A percentile compares a stretch with the other conserved stretches of the same genome.
These are phyloP conservation scores for Lasioglossum figueresi DNA, from an alignment of 2,888 invertebrate genomes.

Conservation along the genomic window DNA sequence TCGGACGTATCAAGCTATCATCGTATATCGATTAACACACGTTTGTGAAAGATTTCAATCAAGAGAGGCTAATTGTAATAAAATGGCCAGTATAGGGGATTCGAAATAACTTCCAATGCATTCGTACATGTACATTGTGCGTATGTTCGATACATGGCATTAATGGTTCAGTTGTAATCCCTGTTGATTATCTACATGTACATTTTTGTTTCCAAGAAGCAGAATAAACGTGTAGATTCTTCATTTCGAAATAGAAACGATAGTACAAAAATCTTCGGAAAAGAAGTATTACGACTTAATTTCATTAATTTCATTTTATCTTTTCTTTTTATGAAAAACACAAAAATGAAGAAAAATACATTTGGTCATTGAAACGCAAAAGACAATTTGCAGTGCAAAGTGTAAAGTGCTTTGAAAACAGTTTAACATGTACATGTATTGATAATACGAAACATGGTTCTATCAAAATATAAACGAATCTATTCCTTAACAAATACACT, in stretches of 20 bases:
- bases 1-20: conserved; percentile 28
- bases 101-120: conserved; percentile 31
- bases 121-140: conserved; percentile 22
- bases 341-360: neutral
- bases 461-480: conserved; percentile 44
- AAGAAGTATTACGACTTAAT: conserved; percentile 53
- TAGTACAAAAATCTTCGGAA: conserved; percentile 53
- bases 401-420: conserved; percentile 17
- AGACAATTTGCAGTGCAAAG: conserved; percentile 23
- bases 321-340: conserved; percentile 34
- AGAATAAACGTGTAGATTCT: conserved; percentile 33
- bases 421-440: conserved; percentile 6
- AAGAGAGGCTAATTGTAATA: conserved; percentile 33
- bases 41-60: conserved; percentile 38
- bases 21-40: conserved; percentile 17
- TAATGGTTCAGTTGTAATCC: conserved; percentile 37
- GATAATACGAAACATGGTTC: conserved; percentile 26
- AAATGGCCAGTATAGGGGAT: conserved; percentile 37
- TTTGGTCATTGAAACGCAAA: conserved; percentile 13
- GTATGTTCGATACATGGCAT: conserved; percentile 16
- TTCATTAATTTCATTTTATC: conserved; percentile 34
- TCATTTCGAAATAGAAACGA: conserved; percentile 53
- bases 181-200: conserved; percentile 27
- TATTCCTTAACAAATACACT: conserved; percentile 47
- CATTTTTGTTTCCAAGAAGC: conserved; percentile 41